Base-by-base conservation (phyloP, 1,140 invertebrate species). In the Cataglyphis hispanica region DNA sequence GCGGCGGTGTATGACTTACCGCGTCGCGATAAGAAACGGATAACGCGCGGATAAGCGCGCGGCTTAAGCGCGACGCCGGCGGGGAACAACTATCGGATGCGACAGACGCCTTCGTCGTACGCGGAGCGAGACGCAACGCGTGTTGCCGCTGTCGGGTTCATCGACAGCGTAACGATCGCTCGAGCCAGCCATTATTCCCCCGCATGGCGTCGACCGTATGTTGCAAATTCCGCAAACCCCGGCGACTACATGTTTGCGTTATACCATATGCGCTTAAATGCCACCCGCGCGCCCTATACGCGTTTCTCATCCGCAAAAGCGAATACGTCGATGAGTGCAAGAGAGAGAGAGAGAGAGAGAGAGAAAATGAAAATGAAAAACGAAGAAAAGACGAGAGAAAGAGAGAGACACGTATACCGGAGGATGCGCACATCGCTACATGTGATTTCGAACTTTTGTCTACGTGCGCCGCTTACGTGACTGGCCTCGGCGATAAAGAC, bases 401-500 rank as follows among this genome's bases (percentile, higher is more conserved):
- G 25, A 31, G 10, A 77, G 27, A 58, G 31, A 46, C 64, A 83
- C 67, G 53, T 72, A 74, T 43, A 25, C 25, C n/a, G 50, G 67
- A 58, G 67, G 67, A 83, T 83, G 78, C 58, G 81, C 76, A 72
- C 84, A 80, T 81, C 76, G 37, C 76, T 81, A 63, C 77, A 86
- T 81, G 84, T 81, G 84, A 86, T 86, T 86, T 86, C 74, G 76
- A 86, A 86, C 84, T 86, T 81, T 80, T 86, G 76, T 81, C 76
- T 86, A 86, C 84, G 74, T 77, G 76, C 76, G 64, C 77, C 53
- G 84, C 66, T 67, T 77, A 86, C 84, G 84, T 86, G 84, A 86
- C 84, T 40, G 63, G 76, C 63, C 46, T 86, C 77, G 63, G 69
- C 85, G 76, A 86, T 86, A 72, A 84, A 86, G 80, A 75, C 80